Base-by-base conservation (phyloP, 2,113 vertebrate species). In the Lepus americanus region DNA sequence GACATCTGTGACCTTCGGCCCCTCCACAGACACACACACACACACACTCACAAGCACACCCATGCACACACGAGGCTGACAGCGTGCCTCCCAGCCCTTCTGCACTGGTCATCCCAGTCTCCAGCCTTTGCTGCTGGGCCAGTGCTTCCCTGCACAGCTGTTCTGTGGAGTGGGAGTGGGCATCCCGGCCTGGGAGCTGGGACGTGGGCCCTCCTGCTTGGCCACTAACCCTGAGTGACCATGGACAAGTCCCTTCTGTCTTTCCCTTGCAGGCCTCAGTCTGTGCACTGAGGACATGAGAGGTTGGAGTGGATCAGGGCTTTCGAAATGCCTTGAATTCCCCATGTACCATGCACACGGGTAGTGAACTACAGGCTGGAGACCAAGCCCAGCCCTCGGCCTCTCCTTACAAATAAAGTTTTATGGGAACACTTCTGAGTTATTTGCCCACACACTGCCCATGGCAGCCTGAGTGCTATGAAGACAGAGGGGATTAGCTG, bases 1-100 rank as follows among this genome's bases (percentile, higher is more conserved):
- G 1, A 19, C 13, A 73, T 33, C 12, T 69, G 9, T 1, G 0
- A 17, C 51, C 49, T 69, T 29, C 17, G 70, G 77, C 20, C 12
- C 19, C 69, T 73, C 4, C 5, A 55, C 8, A 33, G 14, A 29
- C 16, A 51, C 22, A 70, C 20, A 22, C 0, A 70, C 55, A 55
- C 0, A 2, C 2, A 64, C 17, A 33, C 2, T 31, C 1, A 53
- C 73, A 20, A 6, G 16, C 51, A n/a, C 1, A 51, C 20, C 8
- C 31, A 72, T 2, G 0, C 36, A 64, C 33, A 25, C 51, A 73
- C n/a, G 12, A 89, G 25, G 59, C 63, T 51, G 51, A 25, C 1
- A 16, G 31, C 44, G 49, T 33, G 3, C 49, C 44, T 0, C 39
- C 61, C 25, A 53, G 63, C 36, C 29, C 33, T 22, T 19, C 44